Percentiles rank a stretch among this genome's conserved stretches.
Conservation (phyloP, 2,797 vertebrate genomes). For the Diglossa cyanea region DNA sequence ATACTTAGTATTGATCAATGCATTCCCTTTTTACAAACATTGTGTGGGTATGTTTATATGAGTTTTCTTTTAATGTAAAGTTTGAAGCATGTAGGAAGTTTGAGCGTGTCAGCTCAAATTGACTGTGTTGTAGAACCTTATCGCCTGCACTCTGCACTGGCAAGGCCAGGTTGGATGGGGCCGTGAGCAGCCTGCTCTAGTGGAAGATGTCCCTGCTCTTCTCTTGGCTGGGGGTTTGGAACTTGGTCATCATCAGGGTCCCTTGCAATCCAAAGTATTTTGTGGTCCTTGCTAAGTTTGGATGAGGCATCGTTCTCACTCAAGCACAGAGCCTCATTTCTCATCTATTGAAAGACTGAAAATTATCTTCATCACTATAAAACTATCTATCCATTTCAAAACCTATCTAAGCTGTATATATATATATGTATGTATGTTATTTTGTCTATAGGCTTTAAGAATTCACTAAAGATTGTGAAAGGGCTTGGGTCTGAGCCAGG, state of each 20-base stretch:
- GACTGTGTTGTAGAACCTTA: neutral
- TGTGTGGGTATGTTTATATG: neutral
- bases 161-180: neutral
- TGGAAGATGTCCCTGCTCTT: neutral
- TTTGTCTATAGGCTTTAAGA: neutral
- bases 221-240: accelerated
- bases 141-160: neutral
- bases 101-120: neutral
- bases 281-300: neutral
- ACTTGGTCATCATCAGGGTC: neutral
- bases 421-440: neutral
- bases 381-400: neutral
- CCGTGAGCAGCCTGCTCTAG: neutral
- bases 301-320: neutral
- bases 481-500: neutral
- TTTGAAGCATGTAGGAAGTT: neutral
- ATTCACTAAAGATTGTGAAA: slow-evolving; percentile 4
- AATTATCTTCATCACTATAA: neutral
- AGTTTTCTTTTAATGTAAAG: neutral
- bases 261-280: neutral
- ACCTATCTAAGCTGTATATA: neutral
- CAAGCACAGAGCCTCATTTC: neutral
- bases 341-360: neutral
- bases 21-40: neutral
- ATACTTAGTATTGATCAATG: neutral